phyloP scores from a whole-genome alignment of 2,888 invertebrate genomes.

The Micropterix aruncella region DNA sequence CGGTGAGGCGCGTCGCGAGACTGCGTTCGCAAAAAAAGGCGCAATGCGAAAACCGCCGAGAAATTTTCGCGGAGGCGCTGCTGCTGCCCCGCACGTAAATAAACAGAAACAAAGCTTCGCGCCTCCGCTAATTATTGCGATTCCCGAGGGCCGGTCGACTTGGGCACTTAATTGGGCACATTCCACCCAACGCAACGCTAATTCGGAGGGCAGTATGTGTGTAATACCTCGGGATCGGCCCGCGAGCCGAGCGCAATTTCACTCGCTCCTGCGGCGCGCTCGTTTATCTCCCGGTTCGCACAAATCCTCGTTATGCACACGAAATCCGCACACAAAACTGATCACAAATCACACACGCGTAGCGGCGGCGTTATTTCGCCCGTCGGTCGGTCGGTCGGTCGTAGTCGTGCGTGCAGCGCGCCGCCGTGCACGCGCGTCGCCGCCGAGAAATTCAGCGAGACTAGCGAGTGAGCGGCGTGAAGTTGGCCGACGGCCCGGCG shows the following conservation, averaged over 20 bases:
- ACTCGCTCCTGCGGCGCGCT: too few relatives aligned
- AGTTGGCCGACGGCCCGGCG: background rate
- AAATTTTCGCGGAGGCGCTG: background rate
- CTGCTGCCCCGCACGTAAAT: background rate
- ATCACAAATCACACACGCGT: slow-evolving; percentile 2
- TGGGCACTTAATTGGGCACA: background rate
- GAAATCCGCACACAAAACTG: background rate
- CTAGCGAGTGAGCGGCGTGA: slow-evolving; percentile 1
- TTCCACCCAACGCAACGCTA: too few relatives aligned
- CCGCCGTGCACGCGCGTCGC: background rate
- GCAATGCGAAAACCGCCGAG: too few relatives aligned
- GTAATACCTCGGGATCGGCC: too few relatives aligned
- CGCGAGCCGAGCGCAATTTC: background rate
- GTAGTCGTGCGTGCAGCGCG: background rate
- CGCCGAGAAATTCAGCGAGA: slow-evolving; percentile 1
- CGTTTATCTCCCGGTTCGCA: too few relatives aligned
- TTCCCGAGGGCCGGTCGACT: background rate
- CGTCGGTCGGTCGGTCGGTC: slow-evolving; percentile 3
- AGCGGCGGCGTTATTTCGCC: slow-evolving; percentile 3
- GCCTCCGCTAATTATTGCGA: background rate
- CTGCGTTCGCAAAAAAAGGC: too few relatives aligned
- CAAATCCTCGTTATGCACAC: too few relatives aligned
- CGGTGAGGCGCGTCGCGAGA: too few relatives aligned
- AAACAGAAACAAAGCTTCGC: background rate
- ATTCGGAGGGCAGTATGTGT: too few relatives aligned